Base-by-base conservation (phyloP, 2,797 vertebrate genomes). In the Arrhamphus sclerolepis region DNA sequence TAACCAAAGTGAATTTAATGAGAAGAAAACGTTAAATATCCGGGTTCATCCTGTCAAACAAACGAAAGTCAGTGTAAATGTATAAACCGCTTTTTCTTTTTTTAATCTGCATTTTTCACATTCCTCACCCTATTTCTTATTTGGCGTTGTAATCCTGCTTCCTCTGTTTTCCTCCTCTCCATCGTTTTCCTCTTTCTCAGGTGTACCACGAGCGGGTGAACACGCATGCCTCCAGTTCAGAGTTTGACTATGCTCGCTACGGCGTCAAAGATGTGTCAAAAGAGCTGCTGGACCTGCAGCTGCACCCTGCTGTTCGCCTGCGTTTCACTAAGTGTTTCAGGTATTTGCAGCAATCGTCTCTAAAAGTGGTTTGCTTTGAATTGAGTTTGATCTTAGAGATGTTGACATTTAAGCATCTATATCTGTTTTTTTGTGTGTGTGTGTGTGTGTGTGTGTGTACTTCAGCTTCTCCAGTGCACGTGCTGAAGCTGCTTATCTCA, bases 401-500 rank as follows among this genome's bases (percentile, higher is more conserved):
- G 38, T 41, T 14, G 0, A 26, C 6, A 6, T 22, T 22, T 49
- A 21, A 46, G 21, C 11, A 42, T 18, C 39, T 19, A 17, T 5
- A 38, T n/a, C 1, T 38, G 49, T 41, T 58, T 14, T 0, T 1
- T 56, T 9, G 77, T 50, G n/a, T n/a, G n/a, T n/a, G n/a, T n/a
- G n/a, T n/a, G n/a, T n/a, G n/a, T n/a, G n/a, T n/a, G n/a, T n/a
- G n/a, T 70, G 14, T 72, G 22, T 19, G 63, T 46, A 13, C 34
- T 86, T 71, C 58, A 93, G 92, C 77, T 93, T 94, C 56, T 91
- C 92, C 42, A 93, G 91, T 66, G 92, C 92, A 24, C 89, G 91
- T 8, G 92, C 92, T 42, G 95, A 96, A 89, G 94, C 94, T 1
- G 92, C 95, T 6, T 96, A 96, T 91, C 94, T 97, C 75, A 95